Base-by-base conservation (phyloP, 2,888 invertebrate species). In the Cryptus armator region DNA sequence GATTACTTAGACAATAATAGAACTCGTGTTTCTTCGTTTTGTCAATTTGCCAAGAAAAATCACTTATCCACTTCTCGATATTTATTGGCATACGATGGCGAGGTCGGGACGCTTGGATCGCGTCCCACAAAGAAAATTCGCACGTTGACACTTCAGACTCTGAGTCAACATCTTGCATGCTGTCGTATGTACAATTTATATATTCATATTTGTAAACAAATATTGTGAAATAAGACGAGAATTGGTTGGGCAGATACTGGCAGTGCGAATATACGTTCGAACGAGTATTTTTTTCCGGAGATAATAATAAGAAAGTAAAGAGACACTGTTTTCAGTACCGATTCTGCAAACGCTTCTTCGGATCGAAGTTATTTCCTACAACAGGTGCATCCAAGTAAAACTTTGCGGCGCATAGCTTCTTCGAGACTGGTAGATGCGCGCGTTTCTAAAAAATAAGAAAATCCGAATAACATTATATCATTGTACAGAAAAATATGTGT, bases 361-460 rank as follows among this genome's bases (percentile, higher is more conserved):
- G 85, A 82, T 91, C 91, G 86, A 88, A 88, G 83, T 89, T 86
- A 87, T 89, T 89, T 89, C 89, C 32, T 6, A 14, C 90, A 72
- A 89, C 88, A 74, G 89, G 89, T 64, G 89, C 90, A 70, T 93
- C 90, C 85, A 90, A 84, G 78, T 90, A 89, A 82, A 85, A 82
- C 81, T 88, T 91, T 12, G 88, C 70, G 16, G 84, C 87, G 86
- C 90, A 89, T 44, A 90, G 83, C 81, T 89, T 92, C 81, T 87
- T 90, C 59, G 86, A 89, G 19, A 87, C 84, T 43, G 91, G 89
- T 43, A 91, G 83, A 10, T 89, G 87, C 14, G 90, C 89, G 81
- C 87, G 89, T 88, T 89, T 91, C 93, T 93, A 83, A 44, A 85
- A 86, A 84, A 86, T 59, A 64, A 82, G 62, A 62, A 59, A 59